Evolutionary conservation across 2,113 vertebrate genomes (phyloP).

Genomic region (Ardeotis arabs): DNA sequence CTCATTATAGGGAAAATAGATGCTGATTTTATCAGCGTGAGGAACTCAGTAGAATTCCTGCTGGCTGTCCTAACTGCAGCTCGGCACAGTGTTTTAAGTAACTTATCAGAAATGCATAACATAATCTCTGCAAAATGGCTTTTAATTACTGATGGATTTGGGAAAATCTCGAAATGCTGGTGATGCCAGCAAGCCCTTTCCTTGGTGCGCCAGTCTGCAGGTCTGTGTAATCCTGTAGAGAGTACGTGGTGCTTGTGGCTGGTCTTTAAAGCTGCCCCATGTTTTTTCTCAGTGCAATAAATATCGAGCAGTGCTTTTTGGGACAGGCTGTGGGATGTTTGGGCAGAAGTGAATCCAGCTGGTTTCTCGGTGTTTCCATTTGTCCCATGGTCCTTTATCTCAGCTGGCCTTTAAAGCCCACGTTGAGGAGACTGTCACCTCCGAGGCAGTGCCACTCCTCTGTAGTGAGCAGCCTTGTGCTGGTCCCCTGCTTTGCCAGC

Average conservation of each 20-base stretch:
- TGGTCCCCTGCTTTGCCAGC: not conserved
- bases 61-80: not conserved
- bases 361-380: not conserved
- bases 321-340: not conserved
- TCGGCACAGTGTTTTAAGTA: not conserved
- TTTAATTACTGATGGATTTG: conserved; percentile 39
- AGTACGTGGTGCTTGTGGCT: not conserved
- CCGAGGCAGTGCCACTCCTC: too few species aligned
- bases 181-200: not conserved
- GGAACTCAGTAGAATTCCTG: not conserved
- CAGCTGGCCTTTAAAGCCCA: not conserved
- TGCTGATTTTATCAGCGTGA: not conserved
- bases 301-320: not conserved
- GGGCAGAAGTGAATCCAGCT: not conserved
- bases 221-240: not conserved
- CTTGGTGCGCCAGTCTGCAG: not conserved
- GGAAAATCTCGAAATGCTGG: not conserved
- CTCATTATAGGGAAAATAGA: not conserved
- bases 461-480: too few species aligned
- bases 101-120: not conserved
- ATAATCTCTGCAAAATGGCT: not conserved
- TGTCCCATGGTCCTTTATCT: not conserved
- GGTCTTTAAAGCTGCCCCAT: not conserved
- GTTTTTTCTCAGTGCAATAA: not conserved
- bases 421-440: not conserved